Percentiles rank a stretch among this genome's conserved stretches.
These are phyloP conservation scores for Melanerpes aurifrons DNA, from an alignment of 2,113 vertebrate genomes.

Conservation along the genomic window DNA sequence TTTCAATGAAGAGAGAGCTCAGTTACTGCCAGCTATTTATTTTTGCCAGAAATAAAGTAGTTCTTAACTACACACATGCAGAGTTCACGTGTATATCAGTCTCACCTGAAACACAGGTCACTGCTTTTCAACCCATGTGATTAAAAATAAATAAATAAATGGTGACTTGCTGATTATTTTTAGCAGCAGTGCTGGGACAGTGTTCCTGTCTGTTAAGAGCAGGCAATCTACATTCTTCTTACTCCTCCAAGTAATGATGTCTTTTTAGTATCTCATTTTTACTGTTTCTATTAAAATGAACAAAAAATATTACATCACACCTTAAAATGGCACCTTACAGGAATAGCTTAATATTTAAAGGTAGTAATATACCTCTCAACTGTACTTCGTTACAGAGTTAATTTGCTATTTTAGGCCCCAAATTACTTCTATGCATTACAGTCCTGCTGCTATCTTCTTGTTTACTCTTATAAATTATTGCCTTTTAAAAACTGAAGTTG, in stretches of 20 bases:
- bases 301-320: slow-evolving; percentile 66
- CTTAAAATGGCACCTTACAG: slow-evolving; percentile 70
- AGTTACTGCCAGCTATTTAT: slow-evolving; percentile 78
- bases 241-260: slow-evolving; percentile 65
- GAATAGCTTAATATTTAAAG: slow-evolving; percentile 73
- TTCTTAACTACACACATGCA: slow-evolving; percentile 66
- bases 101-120: slow-evolving; percentile 55
- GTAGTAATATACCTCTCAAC: slow-evolving; percentile 64
- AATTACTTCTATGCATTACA: slow-evolving; percentile 33
- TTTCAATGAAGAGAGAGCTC: slow-evolving; percentile 66
- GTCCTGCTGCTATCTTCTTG: slow-evolving; percentile 36
- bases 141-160: slow-evolving; percentile 30
- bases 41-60: slow-evolving; percentile 77
- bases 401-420: slow-evolving; percentile 30
- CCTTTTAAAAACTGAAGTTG: slow-evolving; percentile 13
- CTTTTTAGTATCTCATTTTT: slow-evolving; percentile 78
- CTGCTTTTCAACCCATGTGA: slow-evolving; percentile 30
- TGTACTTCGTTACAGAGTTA: background rate
- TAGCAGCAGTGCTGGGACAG: background rate
- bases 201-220: slow-evolving; percentile 41
- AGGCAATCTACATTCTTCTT: slow-evolving; percentile 70
- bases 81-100: slow-evolving; percentile 62
- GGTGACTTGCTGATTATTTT: background rate
- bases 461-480: slow-evolving; percentile 61
- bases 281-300: slow-evolving; percentile 77